Evolutionary conservation across 1,140 invertebrate species (phyloP).

Genomic region (Nymphalis io): DNA sequence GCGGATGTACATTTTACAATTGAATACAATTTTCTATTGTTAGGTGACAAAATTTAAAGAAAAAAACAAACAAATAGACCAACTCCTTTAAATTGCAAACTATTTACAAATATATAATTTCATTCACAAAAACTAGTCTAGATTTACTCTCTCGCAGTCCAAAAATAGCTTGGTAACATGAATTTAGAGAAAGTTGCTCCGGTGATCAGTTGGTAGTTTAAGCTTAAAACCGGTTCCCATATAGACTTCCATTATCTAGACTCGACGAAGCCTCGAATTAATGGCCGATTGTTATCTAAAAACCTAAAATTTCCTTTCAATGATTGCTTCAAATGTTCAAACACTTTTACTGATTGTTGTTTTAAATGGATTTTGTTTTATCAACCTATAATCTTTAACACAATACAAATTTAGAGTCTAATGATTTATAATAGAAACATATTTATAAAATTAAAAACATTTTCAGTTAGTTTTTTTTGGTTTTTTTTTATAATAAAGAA

Average conservation of each 20-base stretch:
- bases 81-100: neutral
- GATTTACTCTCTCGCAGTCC: constrained; percentile 10
- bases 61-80: neutral
- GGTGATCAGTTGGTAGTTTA: neutral
- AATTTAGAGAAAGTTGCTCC: constrained; percentile 21
- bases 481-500: no score
- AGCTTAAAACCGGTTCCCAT: constrained; percentile 12
- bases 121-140: neutral
- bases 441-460: no score
- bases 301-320: neutral
- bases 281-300: neutral
- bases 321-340: neutral
- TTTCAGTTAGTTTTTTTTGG: no score
- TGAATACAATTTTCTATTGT: no score
- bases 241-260: constrained; percentile 7
- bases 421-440: no score
- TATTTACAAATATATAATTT: neutral
- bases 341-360: neutral
- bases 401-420: no score
- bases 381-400: neutral
- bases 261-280: neutral
- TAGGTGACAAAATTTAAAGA: no score
- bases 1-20: no score
- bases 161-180: constrained; percentile 16
- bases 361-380: constrained; percentile 3